Evolutionary conservation across 2,113 vertebrate species (phyloP).

Genomic region (Scomber colias): DNA sequence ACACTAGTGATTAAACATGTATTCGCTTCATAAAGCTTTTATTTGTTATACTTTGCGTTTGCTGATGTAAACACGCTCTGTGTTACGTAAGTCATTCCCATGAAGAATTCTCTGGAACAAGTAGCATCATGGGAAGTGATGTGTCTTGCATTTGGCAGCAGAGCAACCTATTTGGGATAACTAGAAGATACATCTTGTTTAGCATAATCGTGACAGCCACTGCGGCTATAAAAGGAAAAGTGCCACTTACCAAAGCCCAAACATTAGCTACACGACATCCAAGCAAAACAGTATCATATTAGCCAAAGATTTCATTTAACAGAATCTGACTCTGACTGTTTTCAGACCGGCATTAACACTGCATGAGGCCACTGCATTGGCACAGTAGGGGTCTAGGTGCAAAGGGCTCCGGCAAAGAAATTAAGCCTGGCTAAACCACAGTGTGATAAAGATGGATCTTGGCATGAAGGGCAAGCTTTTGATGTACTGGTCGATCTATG

Average conservation of each 20-base stretch:
- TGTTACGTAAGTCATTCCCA: slow-evolving; percentile 51
- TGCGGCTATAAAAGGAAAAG: slow-evolving; percentile 17
- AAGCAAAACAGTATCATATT: slow-evolving; percentile 2
- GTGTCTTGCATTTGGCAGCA: slow-evolving; percentile 47
- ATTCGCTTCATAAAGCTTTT: slow-evolving; percentile 44
- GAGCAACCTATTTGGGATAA: slow-evolving; percentile 42
- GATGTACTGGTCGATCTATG: background rate
- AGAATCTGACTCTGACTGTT: background rate
- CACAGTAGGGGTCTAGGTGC: background rate
- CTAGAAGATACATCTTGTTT: slow-evolving; percentile 27
- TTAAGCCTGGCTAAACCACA: background rate
- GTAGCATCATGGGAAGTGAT: slow-evolving; percentile 55
- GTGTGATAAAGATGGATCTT: background rate
- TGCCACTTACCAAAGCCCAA: slow-evolving; percentile 14
- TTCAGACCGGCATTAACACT: background rate
- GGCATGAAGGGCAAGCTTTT: background rate
- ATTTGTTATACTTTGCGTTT: slow-evolving; percentile 32
- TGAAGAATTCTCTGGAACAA: slow-evolving; percentile 53
- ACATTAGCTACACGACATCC: background rate
- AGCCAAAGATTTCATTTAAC: background rate
- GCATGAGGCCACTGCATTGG: background rate
- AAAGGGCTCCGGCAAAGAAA: background rate
- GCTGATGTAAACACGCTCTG: slow-evolving; percentile 49
- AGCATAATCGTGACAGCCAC: slow-evolving; percentile 24
- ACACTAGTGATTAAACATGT: slow-evolving; percentile 28